Percentiles rank a stretch among this genome's conserved stretches.
Evolutionary conservation across 2,797 vertebrate genomes (phyloP).

Genomic region (Oreonectes daqikongensis): DNA sequence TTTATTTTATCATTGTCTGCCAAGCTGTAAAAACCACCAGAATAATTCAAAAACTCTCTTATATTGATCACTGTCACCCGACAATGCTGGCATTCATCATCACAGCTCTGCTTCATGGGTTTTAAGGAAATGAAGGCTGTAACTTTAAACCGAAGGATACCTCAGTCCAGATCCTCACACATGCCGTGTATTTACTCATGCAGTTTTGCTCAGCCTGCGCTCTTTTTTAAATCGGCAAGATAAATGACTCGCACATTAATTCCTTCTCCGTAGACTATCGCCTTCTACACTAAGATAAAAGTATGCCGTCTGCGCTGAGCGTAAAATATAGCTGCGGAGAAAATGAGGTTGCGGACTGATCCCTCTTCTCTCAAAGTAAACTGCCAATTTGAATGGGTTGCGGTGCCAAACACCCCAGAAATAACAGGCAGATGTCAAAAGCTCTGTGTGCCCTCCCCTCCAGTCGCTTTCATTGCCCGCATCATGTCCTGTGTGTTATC

Average conservation of each 20-base stretch:
- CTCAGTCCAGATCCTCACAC: neutral
- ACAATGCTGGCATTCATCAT: slow-evolving; percentile 40
- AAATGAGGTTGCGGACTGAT: slow-evolving; percentile 12
- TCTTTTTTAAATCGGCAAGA: slow-evolving; percentile 13
- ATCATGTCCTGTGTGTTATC: neutral
- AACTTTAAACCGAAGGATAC: slow-evolving; percentile 23
- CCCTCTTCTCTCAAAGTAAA: neutral
- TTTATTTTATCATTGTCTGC: slow-evolving; percentile 31
- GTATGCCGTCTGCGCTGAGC: neutral
- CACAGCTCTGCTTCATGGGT: slow-evolving; percentile 17
- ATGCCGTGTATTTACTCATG: neutral
- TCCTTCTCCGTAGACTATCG: slow-evolving; percentile 13
- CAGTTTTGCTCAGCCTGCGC: neutral
- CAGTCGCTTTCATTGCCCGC: neutral
- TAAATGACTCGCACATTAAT: neutral
- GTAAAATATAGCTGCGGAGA: neutral
- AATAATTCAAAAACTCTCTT: slow-evolving; percentile 34
- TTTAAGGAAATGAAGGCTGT: slow-evolving; percentile 38
- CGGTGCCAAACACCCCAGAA: slow-evolving; percentile 9
- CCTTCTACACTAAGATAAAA: slow-evolving; percentile 25
- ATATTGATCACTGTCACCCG: slow-evolving; percentile 36
- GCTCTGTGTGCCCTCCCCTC: neutral
- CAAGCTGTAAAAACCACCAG: slow-evolving; percentile 28
- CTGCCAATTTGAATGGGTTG: neutral
- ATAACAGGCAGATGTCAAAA: slow-evolving; percentile 16